Base-by-base conservation (phyloP, 1,140 invertebrate genomes). In the Thaumatotibia leucotreta region DNA sequence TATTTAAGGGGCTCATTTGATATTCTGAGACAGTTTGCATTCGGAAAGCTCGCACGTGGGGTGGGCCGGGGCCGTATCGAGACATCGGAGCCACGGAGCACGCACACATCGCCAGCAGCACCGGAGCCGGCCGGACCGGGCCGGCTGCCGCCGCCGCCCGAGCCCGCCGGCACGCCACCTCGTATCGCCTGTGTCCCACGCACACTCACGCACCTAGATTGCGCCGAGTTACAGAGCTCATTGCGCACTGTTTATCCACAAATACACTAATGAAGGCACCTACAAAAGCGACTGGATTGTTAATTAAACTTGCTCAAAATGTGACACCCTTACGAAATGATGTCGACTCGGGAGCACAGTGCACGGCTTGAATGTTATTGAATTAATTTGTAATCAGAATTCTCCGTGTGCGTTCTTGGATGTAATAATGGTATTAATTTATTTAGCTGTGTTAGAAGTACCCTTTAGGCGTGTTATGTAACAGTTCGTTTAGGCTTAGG, bases 261-360 rank as follows among this genome's bases (percentile, higher is more conserved):
- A 91, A 91, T 88, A 91, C 82, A 88, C 88, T 91, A 91, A 91
- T 89, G 88, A 91, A 91, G 86, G 84, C 83, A 86, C 83, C 87
- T 86, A 87, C 88, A 85, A 86, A 91, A 88, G 86, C 88, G 80
- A 86, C 84, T 89, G 88, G 84, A 88, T 89, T 91, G 86, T 89
- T 89, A 89, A 91, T 91, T 91, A 88, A 91, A 91, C 86, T 88
- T 84, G 84, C 84, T 88, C 80, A 88, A 89, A 89, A 89, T 91
- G 88, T 88, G 86, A 88, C 86, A 91, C 83, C 86, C 86, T 86
- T 87, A 87, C 84, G 77, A 84, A 91, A 87, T 87, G 82, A 87
- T 79, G 86, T 81, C 77, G 74, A 79, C 75, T 74, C 70, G 81
- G 80, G 81, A 83, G 82, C 76, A 86, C 80, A 84, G 80, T 85